These are phyloP conservation scores for Cheilosia impressa DNA, from an alignment of 2,888 invertebrate species.

Conservation along the genomic window DNA sequence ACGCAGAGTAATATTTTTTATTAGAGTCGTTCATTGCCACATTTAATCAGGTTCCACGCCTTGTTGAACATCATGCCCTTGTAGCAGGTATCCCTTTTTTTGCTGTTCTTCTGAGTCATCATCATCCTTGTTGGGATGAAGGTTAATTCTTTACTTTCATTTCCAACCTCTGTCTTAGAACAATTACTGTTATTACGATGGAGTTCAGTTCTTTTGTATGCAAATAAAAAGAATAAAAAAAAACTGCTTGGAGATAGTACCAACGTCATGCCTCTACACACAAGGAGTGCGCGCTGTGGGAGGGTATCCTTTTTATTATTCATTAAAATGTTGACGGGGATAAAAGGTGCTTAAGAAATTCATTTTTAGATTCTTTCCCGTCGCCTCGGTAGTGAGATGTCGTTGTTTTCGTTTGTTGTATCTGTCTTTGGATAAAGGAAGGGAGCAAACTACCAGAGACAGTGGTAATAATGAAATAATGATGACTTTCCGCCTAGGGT, in stretches of 20 bases:
- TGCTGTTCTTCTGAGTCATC: conserved; percentile 6
- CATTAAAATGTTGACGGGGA: conserved; percentile 72
- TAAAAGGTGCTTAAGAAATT: conserved; percentile 68
- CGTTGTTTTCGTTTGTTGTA: background rate
- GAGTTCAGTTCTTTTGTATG: conserved; percentile 41
- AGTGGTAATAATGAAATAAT: conserved; percentile 53
- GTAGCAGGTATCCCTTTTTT: conserved; percentile 10
- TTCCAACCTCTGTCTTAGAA: conserved; percentile 43
- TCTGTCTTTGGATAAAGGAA: conserved; percentile 1
- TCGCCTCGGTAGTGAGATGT: conserved; percentile 41
- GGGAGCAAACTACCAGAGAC: background rate
- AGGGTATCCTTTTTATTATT: conserved; percentile 72
- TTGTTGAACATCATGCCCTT: conserved; percentile 64
- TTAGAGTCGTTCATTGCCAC: conserved; percentile 58
- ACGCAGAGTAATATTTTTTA: conserved; percentile 44
- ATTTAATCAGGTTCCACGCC: conserved; percentile 67
- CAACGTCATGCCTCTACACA: background rate
- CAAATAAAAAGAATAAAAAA: conserved; percentile 35
- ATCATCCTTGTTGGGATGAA: conserved; percentile 43
- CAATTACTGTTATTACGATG: conserved; percentile 66
- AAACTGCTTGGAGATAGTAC: conserved; percentile 8
- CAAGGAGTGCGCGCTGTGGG: conserved; percentile 12
- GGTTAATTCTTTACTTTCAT: conserved; percentile 32
- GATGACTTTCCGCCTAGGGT: conserved; percentile 55
- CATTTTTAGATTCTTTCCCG: conserved; percentile 52